Evolutionary conservation across 2,888 invertebrate species (phyloP).

Genomic region (Dryocosmus kuriphilus): DNA sequence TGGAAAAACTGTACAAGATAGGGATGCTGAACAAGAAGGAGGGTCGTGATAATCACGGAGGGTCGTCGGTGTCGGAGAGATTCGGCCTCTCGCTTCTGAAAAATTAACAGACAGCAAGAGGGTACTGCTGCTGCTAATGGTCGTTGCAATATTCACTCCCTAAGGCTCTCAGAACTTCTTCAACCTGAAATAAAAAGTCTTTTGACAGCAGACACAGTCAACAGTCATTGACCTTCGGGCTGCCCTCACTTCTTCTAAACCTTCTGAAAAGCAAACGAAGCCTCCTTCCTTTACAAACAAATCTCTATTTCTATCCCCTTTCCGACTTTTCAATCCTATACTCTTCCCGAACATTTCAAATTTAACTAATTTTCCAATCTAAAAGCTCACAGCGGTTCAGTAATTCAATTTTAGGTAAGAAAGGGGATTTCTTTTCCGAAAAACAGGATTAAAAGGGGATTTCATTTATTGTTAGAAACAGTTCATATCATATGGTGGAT

Average conservation of each 20-base stretch:
- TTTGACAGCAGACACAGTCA: slow-evolving; percentile 47
- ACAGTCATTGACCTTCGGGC: slow-evolving; percentile 41
- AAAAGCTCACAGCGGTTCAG: too few relatives aligned
- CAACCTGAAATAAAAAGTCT: slow-evolving; percentile 42
- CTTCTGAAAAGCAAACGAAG: not conserved
- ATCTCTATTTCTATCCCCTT: not conserved
- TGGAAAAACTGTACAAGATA: slow-evolving; percentile 35
- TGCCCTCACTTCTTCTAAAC: not conserved
- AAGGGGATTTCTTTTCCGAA: too few relatives aligned
- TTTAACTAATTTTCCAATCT: too few relatives aligned
- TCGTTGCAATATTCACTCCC: slow-evolving; percentile 56
- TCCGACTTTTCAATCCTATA: too few relatives aligned
- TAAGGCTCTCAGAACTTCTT: slow-evolving; percentile 32
- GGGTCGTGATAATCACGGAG: slow-evolving; percentile 37
- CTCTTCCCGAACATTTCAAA: too few relatives aligned
- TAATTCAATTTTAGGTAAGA: too few relatives aligned
- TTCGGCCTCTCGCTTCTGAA: slow-evolving; percentile 30
- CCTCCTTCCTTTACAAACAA: not conserved
- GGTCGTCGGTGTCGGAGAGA: slow-evolving; percentile 19
- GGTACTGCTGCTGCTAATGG: slow-evolving; percentile 50
- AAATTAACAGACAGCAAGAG: slow-evolving; percentile 33
- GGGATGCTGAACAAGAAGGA: slow-evolving; percentile 6
- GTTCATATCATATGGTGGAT: too few relatives aligned
- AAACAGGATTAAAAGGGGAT: too few relatives aligned
- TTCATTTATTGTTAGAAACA: too few relatives aligned